phyloP scores from a whole-genome alignment of 2,797 vertebrate species.

The Sebastes taczanowskii region DNA sequence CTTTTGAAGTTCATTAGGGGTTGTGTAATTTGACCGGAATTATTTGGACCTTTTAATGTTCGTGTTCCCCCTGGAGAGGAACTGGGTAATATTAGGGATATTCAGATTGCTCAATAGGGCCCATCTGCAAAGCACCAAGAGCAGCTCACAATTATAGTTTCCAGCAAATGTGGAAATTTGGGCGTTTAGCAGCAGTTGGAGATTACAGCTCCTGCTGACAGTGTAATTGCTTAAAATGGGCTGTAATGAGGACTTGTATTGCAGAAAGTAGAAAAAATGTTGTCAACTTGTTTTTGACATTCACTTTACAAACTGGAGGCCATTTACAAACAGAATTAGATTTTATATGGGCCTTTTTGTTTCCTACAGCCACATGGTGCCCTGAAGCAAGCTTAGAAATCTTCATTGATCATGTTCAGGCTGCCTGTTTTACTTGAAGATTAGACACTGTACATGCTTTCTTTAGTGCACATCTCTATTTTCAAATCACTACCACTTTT shows the following conservation, averaged over 20 bases:
- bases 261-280: constrained; percentile 59
- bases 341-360: constrained; percentile 24
- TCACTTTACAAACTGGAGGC: constrained; percentile 46
- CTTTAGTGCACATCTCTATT: neutral
- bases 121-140: constrained; percentile 72
- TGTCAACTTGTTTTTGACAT: constrained; percentile 61
- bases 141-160: constrained; percentile 75
- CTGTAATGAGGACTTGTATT: constrained; percentile 75
- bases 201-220: constrained; percentile 79
- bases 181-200: constrained; percentile 73
- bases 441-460: neutral
- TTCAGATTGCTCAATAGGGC: constrained; percentile 70
- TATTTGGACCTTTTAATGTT: constrained; percentile 73
- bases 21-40: constrained; percentile 75
- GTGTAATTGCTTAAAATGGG: constrained; percentile 76
- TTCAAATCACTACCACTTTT: neutral
- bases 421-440: neutral
- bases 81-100: constrained; percentile 75
- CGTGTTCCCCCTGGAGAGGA: constrained; percentile 67
- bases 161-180: constrained; percentile 78
- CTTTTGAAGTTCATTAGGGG: constrained; percentile 79
- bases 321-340: constrained; percentile 39
- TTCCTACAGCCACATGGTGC: constrained; percentile 4
- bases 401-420: neutral
- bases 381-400: neutral